Percentiles rank a stretch among this genome's conserved stretches.
Conservation (phyloP, 2,113 vertebrate species). For the Pholis gunnellus region DNA sequence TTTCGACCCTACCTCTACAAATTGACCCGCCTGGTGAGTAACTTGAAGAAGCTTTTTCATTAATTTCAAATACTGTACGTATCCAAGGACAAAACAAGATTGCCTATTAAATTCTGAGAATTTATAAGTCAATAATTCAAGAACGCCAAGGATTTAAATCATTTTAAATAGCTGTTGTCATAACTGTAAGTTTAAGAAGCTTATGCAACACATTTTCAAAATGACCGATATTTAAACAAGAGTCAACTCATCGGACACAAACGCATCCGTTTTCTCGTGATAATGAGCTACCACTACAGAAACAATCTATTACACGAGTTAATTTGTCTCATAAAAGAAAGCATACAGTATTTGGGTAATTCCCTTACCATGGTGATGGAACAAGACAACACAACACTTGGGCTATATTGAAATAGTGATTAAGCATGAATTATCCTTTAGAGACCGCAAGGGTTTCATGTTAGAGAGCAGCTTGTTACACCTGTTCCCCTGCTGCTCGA, state of each 20-base stretch:
- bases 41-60: neutral
- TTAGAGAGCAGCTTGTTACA: conserved; percentile 58
- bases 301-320: conserved; percentile 37
- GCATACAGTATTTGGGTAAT: conserved; percentile 17
- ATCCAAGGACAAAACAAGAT: neutral
- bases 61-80: neutral
- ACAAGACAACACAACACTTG: conserved; percentile 40
- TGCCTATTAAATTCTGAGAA: neutral
- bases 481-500: conserved; percentile 63
- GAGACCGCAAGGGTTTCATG: conserved; percentile 62
- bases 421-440: conserved; percentile 55
- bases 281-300: conserved; percentile 10
- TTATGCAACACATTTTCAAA: neutral
- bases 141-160: neutral
- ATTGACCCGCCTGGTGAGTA: neutral
- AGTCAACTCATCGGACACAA: neutral
- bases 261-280: conserved; percentile 2
- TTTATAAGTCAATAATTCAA: neutral
- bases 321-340: conserved; percentile 41
- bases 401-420: conserved; percentile 49
- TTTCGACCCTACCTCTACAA: neutral
- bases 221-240: neutral
- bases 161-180: neutral
- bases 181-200: neutral
- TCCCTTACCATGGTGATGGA: conserved; percentile 57